Conservation (phyloP, 2,113 vertebrate species). For the Macrotus californicus region DNA sequence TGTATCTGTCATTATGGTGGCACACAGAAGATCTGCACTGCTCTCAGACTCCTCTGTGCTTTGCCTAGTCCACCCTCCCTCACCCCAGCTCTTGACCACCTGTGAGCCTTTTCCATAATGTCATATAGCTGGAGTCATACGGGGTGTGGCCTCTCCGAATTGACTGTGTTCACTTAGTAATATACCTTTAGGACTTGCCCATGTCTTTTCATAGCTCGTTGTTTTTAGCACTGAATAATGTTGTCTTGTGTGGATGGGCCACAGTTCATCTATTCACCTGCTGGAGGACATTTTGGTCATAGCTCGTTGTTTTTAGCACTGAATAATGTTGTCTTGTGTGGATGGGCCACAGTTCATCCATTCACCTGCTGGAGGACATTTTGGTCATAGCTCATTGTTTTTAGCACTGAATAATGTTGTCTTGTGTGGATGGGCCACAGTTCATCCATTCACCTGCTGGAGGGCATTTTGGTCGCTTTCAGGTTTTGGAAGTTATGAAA, state of each 20-base stretch:
- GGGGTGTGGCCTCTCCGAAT: neutral
- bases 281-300: too few relatives aligned
- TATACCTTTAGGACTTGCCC: neutral
- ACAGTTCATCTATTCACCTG: too few relatives aligned
- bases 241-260: too few relatives aligned
- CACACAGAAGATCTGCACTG: neutral
- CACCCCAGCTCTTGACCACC: neutral
- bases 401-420: neutral
- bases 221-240: too few relatives aligned
- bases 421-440: neutral
- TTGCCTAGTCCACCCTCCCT: neutral
- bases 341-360: too few relatives aligned
- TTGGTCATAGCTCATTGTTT: too few relatives aligned
- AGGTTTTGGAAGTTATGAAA: neutral
- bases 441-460: neutral
- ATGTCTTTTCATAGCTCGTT: neutral
- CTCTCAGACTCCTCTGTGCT: neutral
- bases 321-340: too few relatives aligned
- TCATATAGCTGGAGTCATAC: neutral
- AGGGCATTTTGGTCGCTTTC: neutral
- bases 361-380: too few relatives aligned
- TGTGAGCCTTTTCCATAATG: neutral
- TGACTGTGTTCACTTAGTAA: neutral
- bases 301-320: too few relatives aligned
- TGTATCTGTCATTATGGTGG: neutral